Conservation (phyloP, 2,797 vertebrate genomes). For the Emydoidea blandingii region DNA sequence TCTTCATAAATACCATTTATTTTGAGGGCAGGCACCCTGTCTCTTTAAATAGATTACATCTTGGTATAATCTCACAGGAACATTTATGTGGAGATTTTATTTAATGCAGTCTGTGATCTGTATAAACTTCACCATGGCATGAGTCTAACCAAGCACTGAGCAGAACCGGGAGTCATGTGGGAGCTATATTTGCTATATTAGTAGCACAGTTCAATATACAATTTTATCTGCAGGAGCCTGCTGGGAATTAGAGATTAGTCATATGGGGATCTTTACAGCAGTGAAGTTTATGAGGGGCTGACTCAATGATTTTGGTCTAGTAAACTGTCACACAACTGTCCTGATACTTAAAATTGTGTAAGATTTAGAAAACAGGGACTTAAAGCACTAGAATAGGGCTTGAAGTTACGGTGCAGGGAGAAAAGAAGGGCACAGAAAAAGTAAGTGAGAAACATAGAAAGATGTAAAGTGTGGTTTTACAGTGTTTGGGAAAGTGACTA, state of each 20-base stretch:
- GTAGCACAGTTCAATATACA: conserved; percentile 63
- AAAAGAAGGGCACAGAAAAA: conserved; percentile 43
- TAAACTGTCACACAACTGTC: conserved; percentile 77
- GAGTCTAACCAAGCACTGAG: conserved; percentile 39
- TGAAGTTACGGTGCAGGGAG: background rate
- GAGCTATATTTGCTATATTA: conserved; percentile 65
- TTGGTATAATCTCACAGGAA: conserved; percentile 41
- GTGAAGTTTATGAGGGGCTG: conserved; percentile 65
- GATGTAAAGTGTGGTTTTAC: conserved; percentile 32
- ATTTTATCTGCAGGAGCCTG: conserved; percentile 75
- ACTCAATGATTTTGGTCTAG: conserved; percentile 70
- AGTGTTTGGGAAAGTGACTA: conserved; percentile 35
- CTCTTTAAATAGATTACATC: conserved; percentile 9
- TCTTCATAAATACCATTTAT: conserved; percentile 34
- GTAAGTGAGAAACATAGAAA: conserved; percentile 19
- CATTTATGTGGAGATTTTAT: conserved; percentile 16
- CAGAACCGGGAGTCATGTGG: conserved; percentile 35
- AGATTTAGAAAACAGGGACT: conserved; percentile 61
- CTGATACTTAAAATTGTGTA: conserved; percentile 70
- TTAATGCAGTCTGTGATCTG: conserved; percentile 22
- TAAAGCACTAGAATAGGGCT: conserved; percentile 38
- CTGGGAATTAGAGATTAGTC: conserved; percentile 77
- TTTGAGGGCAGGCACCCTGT: conserved; percentile 7
- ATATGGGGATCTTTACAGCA: conserved; percentile 74
- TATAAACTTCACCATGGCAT: conserved; percentile 26